phyloP scores from a whole-genome alignment of 2,888 invertebrate genomes.

The Neoaliturus tenellus region DNA sequence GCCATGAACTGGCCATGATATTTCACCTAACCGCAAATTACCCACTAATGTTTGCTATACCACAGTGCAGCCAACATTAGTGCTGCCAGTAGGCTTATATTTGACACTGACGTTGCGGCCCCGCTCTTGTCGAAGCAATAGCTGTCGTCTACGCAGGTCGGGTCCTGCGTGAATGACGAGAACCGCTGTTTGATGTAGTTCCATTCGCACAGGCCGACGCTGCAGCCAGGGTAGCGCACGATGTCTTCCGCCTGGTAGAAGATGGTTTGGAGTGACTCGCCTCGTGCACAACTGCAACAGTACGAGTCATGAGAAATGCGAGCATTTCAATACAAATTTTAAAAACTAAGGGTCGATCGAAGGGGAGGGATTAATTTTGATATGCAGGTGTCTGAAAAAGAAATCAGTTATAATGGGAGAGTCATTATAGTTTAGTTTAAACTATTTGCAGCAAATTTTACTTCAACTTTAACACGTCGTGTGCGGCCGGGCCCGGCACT shows the following conservation, averaged over 20 bases:
- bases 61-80: not conserved
- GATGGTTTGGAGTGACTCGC: conserved; percentile 76
- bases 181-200: conserved; percentile 79
- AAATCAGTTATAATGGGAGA: too few relatives aligned
- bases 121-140: conserved; percentile 73
- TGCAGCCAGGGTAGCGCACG: conserved; percentile 81
- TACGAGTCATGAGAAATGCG: not conserved
- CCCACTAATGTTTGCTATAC: not conserved
- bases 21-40: too few relatives aligned
- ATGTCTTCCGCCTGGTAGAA: conserved; percentile 85
- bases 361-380: too few relatives aligned
- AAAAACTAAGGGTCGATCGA: too few relatives aligned
- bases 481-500: too few relatives aligned
- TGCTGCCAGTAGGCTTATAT: not conserved
- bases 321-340: too few relatives aligned
- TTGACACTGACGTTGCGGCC: not conserved
- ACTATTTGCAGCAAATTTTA: too few relatives aligned
- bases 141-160: conserved; percentile 75
- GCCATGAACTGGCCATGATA: too few relatives aligned
- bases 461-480: too few relatives aligned
- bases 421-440: too few relatives aligned
- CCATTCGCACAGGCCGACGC: conserved; percentile 88
- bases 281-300: conserved; percentile 65
- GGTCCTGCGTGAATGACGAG: conserved; percentile 73
- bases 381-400: too few relatives aligned